Percentiles rank a stretch among this genome's conserved stretches.
These are phyloP conservation scores for Sebastolobus altivelis DNA, from an alignment of 2,797 vertebrate genomes.

Conservation along the genomic window DNA sequence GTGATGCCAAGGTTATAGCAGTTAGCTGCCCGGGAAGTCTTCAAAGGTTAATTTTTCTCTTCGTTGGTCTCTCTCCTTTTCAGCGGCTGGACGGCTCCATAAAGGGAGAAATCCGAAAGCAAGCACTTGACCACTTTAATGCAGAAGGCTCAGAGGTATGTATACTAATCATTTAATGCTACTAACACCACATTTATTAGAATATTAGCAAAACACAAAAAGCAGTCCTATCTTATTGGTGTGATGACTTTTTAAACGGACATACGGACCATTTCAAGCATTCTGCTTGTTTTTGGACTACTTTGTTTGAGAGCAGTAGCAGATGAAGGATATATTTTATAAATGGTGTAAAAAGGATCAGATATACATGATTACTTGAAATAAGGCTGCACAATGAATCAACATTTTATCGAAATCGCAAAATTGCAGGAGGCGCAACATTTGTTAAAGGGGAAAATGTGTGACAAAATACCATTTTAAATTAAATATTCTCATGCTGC, in stretches of 20 bases:
- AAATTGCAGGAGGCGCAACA: no score
- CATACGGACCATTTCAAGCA: background rate
- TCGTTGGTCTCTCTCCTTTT: constrained; percentile 35
- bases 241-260: background rate
- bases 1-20: constrained; percentile 6
- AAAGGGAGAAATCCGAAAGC: constrained; percentile 98
- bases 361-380: background rate
- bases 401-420: background rate
- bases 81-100: constrained; percentile 98
- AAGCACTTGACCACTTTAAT: constrained; percentile 99
- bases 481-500: no score
- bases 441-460: no score
- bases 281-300: background rate
- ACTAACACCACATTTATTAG: background rate
- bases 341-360: background rate
- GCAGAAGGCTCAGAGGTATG: constrained; percentile 98
- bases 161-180: constrained; percentile 10
- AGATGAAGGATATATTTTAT: background rate
- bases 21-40: constrained; percentile 5
- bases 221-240: background rate
- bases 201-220: background rate
- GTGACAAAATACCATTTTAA: no score
- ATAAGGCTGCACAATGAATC: no score
- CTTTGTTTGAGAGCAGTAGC: background rate
- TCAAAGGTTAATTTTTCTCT: constrained; percentile 16